Base-by-base conservation (phyloP, 2,113 vertebrate genomes). In the Chauna torquata region DNA sequence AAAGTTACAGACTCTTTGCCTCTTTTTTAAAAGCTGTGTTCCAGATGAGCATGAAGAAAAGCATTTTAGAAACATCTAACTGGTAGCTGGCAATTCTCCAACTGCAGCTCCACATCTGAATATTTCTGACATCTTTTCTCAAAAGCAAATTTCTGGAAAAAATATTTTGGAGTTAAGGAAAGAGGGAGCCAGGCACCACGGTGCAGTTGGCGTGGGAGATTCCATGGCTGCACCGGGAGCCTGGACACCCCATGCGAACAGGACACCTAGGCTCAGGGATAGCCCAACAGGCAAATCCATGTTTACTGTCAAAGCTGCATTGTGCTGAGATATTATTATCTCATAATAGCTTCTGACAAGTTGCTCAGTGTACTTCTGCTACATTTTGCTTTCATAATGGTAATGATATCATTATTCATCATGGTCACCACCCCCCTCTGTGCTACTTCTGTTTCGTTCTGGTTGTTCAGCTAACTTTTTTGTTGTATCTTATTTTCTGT, bases 231-330 rank as follows among this genome's bases (percentile, higher is more conserved):
- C 50, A 69, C 40, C 0, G 2, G 34, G 19, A 74, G 7, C 5
- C 12, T 3, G 9, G 57, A 69, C 7, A 10, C 1, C 11, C 15
- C 2, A 10, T 18, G 50, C 2, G 2, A 16, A 2, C 11, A 16
- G 76, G 20, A 83, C 10, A 2, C n/a, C 38, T 3, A n/a, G 50
- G 32, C 40, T 77, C 4, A 0, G 1, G 36, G 50, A 64, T 27
- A 71, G 5, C 14, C 65, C 4, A 2, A 45, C 6, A 24, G 17
- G 7, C 2, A 61, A 57, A 86, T 7, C 40, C 17, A 12, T 1
- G 2, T 8, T 66, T 14, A 16, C 6, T 36, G 16, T 36, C 42
- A 36, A 19, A 40, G 47, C 28, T 55, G 27, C 14, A 6, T 0
- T 28, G 16, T n/a, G 23, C 64, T 62, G 65, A 19, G 30, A 28